Percentiles rank a stretch among this genome's conserved stretches.
Conservation (phyloP, 2,113 vertebrate species). For the Craseonycteris thonglongyai region DNA sequence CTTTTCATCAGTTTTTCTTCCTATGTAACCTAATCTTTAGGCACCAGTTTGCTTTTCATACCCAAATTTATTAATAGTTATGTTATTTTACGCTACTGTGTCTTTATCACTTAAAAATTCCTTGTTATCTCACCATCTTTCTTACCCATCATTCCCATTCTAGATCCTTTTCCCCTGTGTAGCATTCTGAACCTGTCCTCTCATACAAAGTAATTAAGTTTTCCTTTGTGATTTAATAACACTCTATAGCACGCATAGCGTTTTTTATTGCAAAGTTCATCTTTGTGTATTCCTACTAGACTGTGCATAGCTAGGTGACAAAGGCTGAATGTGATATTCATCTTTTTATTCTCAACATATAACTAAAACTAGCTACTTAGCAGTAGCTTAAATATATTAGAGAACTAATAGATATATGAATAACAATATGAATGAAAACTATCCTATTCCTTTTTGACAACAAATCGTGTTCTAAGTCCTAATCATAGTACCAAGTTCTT, state of each 20-base stretch:
- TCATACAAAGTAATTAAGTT: background rate
- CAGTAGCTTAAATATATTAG: background rate
- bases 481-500: background rate
- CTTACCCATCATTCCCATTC: background rate
- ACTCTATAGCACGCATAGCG: background rate
- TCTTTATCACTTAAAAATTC: background rate
- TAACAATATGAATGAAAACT: background rate
- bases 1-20: background rate
- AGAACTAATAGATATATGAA: background rate
- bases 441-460: background rate
- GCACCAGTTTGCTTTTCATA: background rate
- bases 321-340: background rate
- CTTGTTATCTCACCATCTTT: background rate
- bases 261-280: background rate
- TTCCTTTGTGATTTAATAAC: background rate
- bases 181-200: background rate
- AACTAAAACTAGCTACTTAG: background rate
- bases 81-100: background rate
- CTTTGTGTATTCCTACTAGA: background rate
- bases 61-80: background rate
- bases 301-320: background rate
- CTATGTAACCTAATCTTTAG: background rate
- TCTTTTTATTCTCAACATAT: background rate
- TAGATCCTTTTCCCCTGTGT: background rate
- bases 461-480: background rate